Base-by-base conservation (phyloP, 1,140 invertebrate genomes). In the Nixonia krombeini region DNA sequence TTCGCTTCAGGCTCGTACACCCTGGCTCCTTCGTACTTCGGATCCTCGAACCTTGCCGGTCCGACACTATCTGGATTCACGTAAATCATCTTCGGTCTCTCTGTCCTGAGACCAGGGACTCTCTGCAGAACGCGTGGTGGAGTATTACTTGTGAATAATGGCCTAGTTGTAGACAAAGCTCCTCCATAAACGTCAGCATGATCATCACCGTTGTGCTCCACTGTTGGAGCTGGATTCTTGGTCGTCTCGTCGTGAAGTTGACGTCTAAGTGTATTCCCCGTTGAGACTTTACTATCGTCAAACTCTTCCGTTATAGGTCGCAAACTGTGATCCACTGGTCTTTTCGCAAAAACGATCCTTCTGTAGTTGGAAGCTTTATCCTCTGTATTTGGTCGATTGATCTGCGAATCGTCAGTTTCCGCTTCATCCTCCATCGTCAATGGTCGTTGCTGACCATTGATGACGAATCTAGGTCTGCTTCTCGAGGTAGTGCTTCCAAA, bases 171-270 rank as follows among this genome's bases (percentile, higher is more conserved):
- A 1, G 88, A 88, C 15, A 89, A 71, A 16, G 89, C 87, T 42
- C 89, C 87, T 23, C 89, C 89, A 62, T 91, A 91, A 5, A 91
- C 87, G 15, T 91, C 90, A 2, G 87, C 86, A 7, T 88, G 86
- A 67, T 91, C 90, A 59, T 90, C 88, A 13, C 84, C 87, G 10
- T 83, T 81, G 3, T 59, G 52, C 8, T 77, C 75, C 9, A 74
- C 64, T 8, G 71, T 78, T 0, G 80, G 53, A 23, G 73, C 74
- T 0, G 79, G 33, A 51, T 13, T 28, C 28, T 87, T 86, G 0
- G 83, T 82, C 0, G 79, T 79, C 5, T 83, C 83, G 0, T 84
- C 82, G 13, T 78, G 69, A 4, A 92, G 78, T 61, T 92, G 89
- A 17, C 91, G 81, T 52, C 89, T 76, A 8, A 89, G 65, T 1